phyloP scores from a whole-genome alignment of 2,113 vertebrate genomes.

The Geococcyx californianus region DNA sequence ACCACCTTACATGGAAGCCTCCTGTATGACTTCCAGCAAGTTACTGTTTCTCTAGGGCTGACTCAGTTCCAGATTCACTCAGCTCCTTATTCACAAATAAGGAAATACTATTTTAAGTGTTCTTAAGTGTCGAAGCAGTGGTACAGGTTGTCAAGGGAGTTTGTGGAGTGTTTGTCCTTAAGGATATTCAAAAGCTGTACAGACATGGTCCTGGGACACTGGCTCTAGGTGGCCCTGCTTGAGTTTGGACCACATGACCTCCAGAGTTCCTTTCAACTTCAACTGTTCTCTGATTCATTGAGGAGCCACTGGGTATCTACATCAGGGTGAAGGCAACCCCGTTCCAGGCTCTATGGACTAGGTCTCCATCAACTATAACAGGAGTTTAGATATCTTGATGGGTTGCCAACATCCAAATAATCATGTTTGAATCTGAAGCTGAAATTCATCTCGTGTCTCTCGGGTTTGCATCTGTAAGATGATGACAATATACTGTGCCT shows the following conservation, averaged over 20 bases:
- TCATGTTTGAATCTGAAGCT: not conserved
- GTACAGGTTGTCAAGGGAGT: not conserved
- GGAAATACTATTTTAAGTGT: not conserved
- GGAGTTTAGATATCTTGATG: not conserved
- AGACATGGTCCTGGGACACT: not conserved
- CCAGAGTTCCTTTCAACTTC: not conserved
- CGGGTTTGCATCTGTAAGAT: not conserved
- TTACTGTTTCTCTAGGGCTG: too few relatives aligned
- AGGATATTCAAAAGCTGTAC: not conserved
- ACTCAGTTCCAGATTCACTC: not conserved
- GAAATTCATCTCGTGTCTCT: not conserved
- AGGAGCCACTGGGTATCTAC: not conserved
- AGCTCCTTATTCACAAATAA: not conserved
- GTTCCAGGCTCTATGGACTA: not conserved
- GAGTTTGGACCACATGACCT: not conserved
- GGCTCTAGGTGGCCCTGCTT: not conserved
- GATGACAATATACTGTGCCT: not conserved
- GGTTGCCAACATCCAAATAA: not conserved
- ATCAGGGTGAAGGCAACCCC: not conserved
- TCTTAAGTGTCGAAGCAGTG: not conserved
- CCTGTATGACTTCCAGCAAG: not conserved
- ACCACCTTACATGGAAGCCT: not conserved
- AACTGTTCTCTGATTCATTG: not conserved
- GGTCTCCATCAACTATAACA: not conserved
- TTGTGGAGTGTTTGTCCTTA: not conserved